These are phyloP conservation scores for Xiphorhynchus elegans DNA, from an alignment of 2,113 vertebrate species.

Conservation along the genomic window DNA sequence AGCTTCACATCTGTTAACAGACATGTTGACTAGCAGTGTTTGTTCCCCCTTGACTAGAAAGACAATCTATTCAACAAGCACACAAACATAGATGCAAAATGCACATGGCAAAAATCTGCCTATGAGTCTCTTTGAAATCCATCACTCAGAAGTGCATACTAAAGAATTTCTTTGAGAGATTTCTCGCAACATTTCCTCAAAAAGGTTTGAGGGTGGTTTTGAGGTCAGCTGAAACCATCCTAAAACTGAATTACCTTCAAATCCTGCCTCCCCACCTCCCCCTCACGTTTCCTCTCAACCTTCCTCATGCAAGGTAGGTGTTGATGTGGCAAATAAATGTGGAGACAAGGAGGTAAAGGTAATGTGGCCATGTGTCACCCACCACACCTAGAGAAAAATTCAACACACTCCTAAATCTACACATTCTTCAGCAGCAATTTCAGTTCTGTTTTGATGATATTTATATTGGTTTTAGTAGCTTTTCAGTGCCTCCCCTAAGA, in stretches of 20 bases:
- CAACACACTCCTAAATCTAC: not conserved
- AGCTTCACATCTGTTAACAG: not conserved
- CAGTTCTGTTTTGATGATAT: not conserved
- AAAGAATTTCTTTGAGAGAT: not conserved
- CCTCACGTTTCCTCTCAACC: not conserved
- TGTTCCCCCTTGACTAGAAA: not conserved
- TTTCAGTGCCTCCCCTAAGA: not conserved
- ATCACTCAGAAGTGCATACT: not conserved
- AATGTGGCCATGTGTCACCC: not conserved
- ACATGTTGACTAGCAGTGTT: not conserved
- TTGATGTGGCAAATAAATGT: not conserved
- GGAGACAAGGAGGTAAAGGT: not conserved
- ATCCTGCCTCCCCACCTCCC: accelerated
- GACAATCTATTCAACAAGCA: not conserved
- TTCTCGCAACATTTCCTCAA: not conserved
- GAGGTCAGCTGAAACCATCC: not conserved
- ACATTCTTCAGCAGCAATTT: not conserved
- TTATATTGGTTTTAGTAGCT: not conserved
- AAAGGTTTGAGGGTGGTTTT: not conserved
- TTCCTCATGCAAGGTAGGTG: not conserved
- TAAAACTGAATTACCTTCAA: not conserved
- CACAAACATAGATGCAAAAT: not conserved
- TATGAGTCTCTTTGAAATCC: not conserved
- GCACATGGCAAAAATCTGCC: accelerated
- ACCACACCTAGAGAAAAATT: not conserved